Percentiles rank a stretch among this genome's conserved stretches.
phyloP scores from a whole-genome alignment of 2,888 invertebrate genomes.

The Agrilus mali region DNA sequence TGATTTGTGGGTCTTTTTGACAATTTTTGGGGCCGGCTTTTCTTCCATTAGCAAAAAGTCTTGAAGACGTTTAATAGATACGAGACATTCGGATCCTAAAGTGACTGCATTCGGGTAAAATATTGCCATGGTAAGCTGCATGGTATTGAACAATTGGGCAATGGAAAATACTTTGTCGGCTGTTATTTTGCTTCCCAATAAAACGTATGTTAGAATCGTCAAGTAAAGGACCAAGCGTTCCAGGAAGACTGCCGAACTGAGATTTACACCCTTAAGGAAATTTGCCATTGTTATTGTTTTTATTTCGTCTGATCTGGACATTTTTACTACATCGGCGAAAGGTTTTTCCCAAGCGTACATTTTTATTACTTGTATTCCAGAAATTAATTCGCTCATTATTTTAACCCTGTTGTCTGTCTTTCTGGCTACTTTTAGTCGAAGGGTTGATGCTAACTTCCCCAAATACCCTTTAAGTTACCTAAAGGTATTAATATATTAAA shows the following conservation, averaged over 20 bases:
- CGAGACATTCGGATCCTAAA: slow-evolving; percentile 44
- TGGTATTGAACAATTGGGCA: slow-evolving; percentile 38
- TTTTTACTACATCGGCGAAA: slow-evolving; percentile 33
- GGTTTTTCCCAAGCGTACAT: slow-evolving; percentile 64
- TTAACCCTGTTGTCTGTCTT: slow-evolving; percentile 50
- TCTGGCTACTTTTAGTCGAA: slow-evolving; percentile 31
- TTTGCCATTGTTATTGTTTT: slow-evolving; percentile 28
- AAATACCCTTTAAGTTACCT: slow-evolving; percentile 11
- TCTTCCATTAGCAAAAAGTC: slow-evolving; percentile 44
- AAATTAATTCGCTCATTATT: slow-evolving; percentile 56
- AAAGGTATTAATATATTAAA: no score
- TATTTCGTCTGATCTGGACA: slow-evolving; percentile 15
- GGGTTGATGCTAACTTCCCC: slow-evolving; percentile 14
- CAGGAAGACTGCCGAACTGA: slow-evolving; percentile 65
- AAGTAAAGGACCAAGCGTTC: slow-evolving; percentile 69
- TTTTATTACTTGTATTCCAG: slow-evolving; percentile 57
- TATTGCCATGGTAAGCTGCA: slow-evolving; percentile 43
- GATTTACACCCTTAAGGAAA: slow-evolving; percentile 52
- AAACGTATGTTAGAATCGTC: slow-evolving; percentile 60
- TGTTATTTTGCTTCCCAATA: slow-evolving; percentile 48
- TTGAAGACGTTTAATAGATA: slow-evolving; percentile 42
- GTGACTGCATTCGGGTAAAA: slow-evolving; percentile 45
- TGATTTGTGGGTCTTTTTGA: slow-evolving; percentile 22
- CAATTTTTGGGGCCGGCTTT: slow-evolving; percentile 48
- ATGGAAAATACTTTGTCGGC: slow-evolving; percentile 31